phyloP scores from a whole-genome alignment of 2,113 vertebrate species.

The Cynocephalus volans region DNA sequence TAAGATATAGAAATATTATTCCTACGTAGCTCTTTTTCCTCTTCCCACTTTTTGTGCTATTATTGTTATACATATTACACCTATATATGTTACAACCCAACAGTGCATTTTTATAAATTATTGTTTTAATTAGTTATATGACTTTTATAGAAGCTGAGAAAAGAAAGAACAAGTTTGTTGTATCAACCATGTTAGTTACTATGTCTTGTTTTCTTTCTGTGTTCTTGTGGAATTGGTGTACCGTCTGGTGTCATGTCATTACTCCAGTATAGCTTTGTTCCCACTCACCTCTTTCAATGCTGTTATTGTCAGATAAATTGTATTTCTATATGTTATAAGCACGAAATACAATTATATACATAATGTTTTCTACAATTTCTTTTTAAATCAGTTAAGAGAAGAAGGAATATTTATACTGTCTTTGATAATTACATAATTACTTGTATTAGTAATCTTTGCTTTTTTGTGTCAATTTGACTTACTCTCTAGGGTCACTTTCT shows the following conservation, averaged over 20 bases:
- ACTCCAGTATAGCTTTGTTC: not conserved
- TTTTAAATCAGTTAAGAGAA: slow-evolving; percentile 24
- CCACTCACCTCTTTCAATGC: not conserved
- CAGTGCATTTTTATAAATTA: not conserved
- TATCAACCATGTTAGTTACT: slow-evolving; percentile 34
- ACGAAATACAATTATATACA: not conserved
- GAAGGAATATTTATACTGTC: not conserved
- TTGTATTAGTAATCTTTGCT: slow-evolving; percentile 31
- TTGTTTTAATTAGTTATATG: slow-evolving; percentile 46
- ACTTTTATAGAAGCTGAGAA: not conserved
- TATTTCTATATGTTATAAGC: not conserved
- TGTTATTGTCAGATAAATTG: not conserved
- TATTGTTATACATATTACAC: not conserved
- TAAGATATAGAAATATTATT: not conserved
- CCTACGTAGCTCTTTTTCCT: not conserved
- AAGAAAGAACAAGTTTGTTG: not conserved
- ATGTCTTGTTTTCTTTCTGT: slow-evolving; percentile 4
- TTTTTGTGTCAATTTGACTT: not conserved
- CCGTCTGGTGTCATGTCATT: slow-evolving; percentile 21
- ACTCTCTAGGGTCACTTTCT: not conserved
- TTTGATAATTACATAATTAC: slow-evolving; percentile 37
- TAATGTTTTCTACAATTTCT: not conserved
- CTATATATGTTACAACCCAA: not conserved
- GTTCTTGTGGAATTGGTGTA: not conserved
- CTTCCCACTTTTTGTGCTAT: not conserved